Conservation (phyloP, 2,113 vertebrate genomes). For the Rhinichthys klamathensis region DNA sequence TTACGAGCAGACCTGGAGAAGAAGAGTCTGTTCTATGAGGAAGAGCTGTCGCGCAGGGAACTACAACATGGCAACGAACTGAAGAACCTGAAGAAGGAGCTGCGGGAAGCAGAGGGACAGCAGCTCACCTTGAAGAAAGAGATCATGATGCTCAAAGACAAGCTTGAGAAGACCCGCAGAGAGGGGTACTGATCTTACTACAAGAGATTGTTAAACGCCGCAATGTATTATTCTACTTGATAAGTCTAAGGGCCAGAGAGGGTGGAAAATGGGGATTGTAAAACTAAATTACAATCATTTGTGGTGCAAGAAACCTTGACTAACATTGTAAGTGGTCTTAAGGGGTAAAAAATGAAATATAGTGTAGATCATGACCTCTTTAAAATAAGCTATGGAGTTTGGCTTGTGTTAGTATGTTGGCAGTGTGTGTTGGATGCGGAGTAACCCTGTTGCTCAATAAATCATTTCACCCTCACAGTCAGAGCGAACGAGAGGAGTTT, state of each 20-base stretch:
- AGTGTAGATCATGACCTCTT: not conserved
- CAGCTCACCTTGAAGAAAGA: constrained; percentile 94
- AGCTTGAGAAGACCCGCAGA: constrained; percentile 92
- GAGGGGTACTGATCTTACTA: constrained; percentile 80
- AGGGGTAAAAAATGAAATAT: not conserved
- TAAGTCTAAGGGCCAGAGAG: not conserved
- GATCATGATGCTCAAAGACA: constrained; percentile 95
- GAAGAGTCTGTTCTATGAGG: constrained; percentile 89
- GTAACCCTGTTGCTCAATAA: not conserved
- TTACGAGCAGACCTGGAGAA: constrained; percentile 92
- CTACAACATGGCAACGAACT: constrained; percentile 86
- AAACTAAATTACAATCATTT: not conserved
- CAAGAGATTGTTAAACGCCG: not conserved
- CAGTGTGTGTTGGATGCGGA: not conserved
- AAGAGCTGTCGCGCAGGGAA: constrained; percentile 89
- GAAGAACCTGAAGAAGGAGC: constrained; percentile 91
- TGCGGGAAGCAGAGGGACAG: constrained; percentile 91
- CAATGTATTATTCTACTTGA: not conserved
- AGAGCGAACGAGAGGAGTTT: constrained; percentile 93
- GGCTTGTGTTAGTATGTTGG: not conserved
- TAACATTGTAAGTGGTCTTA: not conserved
- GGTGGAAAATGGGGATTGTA: not conserved
- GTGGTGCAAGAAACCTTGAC: not conserved
- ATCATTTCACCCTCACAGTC: constrained; percentile 73
- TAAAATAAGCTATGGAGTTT: not conserved